A percentile compares a stretch with the other conserved stretches of the same genome.
phyloP scores from a whole-genome alignment of 92 coral and sea anemone species.

The Isaurus tuberculatus region DNA sequence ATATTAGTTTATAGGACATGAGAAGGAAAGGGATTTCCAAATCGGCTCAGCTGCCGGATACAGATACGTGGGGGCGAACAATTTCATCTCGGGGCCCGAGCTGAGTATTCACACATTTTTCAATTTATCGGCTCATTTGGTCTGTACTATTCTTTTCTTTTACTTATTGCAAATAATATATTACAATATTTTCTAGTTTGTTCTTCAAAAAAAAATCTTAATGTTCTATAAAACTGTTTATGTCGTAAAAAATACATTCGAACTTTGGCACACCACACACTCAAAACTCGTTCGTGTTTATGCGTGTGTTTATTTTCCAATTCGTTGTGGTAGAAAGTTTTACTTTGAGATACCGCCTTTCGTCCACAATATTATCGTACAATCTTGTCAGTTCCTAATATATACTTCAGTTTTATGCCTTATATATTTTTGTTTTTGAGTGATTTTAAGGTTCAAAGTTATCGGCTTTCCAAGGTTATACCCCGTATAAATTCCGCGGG shows the following conservation, averaged over 20 bases:
- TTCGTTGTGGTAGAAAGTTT: conserved; percentile 17
- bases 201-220: not conserved
- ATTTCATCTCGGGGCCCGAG: conserved; percentile 13
- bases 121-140: not conserved
- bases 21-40: conserved; percentile 2
- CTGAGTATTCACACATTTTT: conserved; percentile 22
- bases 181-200: not conserved
- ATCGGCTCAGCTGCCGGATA: conserved; percentile 34
- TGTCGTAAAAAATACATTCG: not conserved
- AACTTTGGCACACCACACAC: not conserved
- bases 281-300: not conserved
- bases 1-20: conserved; percentile 30
- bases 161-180: not conserved
- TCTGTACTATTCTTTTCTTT: not conserved
- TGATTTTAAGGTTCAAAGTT: not conserved
- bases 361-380: not conserved
- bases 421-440: not conserved
- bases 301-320: conserved; percentile 22
- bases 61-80: conserved; percentile 34
- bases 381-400: too few relatives aligned
- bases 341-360: not conserved
- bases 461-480: conserved; percentile 32
- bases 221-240: not conserved
- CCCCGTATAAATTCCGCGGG: conserved; percentile 44
- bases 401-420: conserved; percentile 3